A percentile compares a stretch with the other conserved stretches of the same genome.
These are phyloP conservation scores for Metopolophium dirhodum DNA, from an alignment of 1,140 invertebrate species.

Conservation along the genomic window DNA sequence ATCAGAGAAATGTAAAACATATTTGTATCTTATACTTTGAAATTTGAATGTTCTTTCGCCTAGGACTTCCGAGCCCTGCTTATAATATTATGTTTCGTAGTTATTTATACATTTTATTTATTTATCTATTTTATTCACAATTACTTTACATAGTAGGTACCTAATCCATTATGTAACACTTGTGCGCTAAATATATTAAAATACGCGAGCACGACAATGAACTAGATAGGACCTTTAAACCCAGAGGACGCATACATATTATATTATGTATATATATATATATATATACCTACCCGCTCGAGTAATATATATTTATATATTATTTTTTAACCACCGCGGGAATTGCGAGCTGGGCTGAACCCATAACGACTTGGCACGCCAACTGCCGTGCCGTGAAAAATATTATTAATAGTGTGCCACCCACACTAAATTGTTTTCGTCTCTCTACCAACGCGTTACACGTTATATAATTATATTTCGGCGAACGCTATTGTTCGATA, in stretches of 20 bases:
- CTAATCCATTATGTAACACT: background rate
- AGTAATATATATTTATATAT: background rate
- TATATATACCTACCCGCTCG: background rate
- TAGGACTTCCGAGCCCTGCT: too few species aligned
- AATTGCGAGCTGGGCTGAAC: background rate
- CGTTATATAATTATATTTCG: background rate
- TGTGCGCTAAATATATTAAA: background rate
- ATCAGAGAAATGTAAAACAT: too few species aligned
- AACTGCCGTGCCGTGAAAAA: background rate
- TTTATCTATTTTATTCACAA: background rate
- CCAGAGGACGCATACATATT: background rate
- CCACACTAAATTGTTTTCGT: background rate
- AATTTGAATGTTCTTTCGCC: too few species aligned
- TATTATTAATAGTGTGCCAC: background rate
- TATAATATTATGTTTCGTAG: background rate
- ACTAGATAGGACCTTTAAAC: conserved; percentile 10
- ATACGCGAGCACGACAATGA: background rate
- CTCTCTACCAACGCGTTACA: background rate
- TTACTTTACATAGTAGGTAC: background rate
- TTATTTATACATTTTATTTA: background rate
- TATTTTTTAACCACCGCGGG: background rate
- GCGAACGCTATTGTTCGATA: background rate
- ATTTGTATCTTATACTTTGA: too few species aligned
- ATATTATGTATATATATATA: background rate
- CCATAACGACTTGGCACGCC: background rate